phyloP scores from a whole-genome alignment of 2,888 invertebrate genomes.

The Erebia aethiops region DNA sequence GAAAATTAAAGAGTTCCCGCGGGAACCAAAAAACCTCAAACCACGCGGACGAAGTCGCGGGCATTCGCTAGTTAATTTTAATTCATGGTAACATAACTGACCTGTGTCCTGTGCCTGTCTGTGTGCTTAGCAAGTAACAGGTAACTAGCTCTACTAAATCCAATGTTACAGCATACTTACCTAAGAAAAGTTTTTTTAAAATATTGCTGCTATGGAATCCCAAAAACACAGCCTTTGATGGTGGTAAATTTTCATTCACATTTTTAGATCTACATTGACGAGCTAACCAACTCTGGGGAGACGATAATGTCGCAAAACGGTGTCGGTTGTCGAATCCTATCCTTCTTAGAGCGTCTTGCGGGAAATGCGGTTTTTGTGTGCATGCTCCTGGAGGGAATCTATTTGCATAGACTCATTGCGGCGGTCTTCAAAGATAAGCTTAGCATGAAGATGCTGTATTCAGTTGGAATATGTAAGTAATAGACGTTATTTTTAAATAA shows the following conservation, averaged over 20 bases:
- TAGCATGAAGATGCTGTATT: constrained; percentile 73
- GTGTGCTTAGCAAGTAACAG: too few species aligned
- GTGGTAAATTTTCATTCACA: background rate
- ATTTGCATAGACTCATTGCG: constrained; percentile 86
- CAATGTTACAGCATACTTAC: too few species aligned
- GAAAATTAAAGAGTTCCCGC: too few species aligned
- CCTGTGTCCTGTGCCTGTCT: background rate
- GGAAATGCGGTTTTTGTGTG: constrained; percentile 85
- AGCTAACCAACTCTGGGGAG: constrained; percentile 70
- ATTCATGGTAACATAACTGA: background rate
- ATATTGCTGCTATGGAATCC: too few species aligned
- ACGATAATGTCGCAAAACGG: constrained; percentile 79
- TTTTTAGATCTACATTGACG: constrained; percentile 68
- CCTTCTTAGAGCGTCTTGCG: constrained; percentile 79
- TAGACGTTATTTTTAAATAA: too few species aligned
- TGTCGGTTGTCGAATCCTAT: constrained; percentile 78
- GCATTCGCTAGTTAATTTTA: too few species aligned
- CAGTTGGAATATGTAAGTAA: constrained; percentile 69
- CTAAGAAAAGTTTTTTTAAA: too few species aligned
- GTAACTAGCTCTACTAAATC: too few species aligned
- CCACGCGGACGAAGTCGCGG: too few species aligned
- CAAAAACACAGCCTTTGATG: too few species aligned
- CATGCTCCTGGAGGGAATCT: constrained; percentile 87
- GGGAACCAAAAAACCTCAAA: too few species aligned
- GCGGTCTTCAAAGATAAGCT: constrained; percentile 84